Evolutionary conservation across 1,140 invertebrate species (phyloP).

Genomic region (Danaus plexippus): DNA sequence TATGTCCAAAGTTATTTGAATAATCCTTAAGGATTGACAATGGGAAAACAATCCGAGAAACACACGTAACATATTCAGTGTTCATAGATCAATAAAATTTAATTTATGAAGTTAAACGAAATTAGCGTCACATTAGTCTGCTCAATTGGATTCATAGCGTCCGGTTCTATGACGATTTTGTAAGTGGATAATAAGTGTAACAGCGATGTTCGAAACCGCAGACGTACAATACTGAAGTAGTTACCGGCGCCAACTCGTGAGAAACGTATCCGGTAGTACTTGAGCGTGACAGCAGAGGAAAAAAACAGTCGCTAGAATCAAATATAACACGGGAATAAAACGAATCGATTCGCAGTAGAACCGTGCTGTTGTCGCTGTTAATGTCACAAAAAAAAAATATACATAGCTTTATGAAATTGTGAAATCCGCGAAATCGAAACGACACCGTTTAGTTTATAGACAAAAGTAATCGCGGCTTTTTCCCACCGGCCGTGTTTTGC

Average conservation of each 20-base stretch:
- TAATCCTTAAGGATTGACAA: background rate
- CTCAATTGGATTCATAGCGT: background rate
- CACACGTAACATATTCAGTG: too few relatives aligned
- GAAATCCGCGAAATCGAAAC: constrained; percentile 20
- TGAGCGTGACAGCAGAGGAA: constrained; percentile 22
- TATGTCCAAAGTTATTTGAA: constrained; percentile 7
- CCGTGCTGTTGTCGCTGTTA: constrained; percentile 26
- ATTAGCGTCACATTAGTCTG: too few relatives aligned
- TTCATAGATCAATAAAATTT: too few relatives aligned
- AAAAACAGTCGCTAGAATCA: constrained; percentile 18
- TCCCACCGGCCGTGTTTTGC: too few relatives aligned
- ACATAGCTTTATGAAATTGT: constrained; percentile 19
- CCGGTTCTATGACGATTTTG: background rate
- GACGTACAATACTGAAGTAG: constrained; percentile 12
- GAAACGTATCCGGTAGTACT: constrained; percentile 20
- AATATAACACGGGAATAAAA: constrained; percentile 28
- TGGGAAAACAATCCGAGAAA: constrained; percentile 3
- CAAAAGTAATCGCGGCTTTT: too few relatives aligned
- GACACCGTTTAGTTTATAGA: too few relatives aligned
- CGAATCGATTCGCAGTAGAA: constrained; percentile 46
- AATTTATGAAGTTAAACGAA: too few relatives aligned
- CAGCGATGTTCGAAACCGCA: constrained; percentile 15
- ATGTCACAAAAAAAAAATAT: constrained; percentile 22
- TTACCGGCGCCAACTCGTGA: constrained; percentile 27
- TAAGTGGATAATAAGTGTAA: constrained; percentile 12